Conservation (phyloP, 2,113 vertebrate genomes). For the Ramphastos sulfuratus region DNA sequence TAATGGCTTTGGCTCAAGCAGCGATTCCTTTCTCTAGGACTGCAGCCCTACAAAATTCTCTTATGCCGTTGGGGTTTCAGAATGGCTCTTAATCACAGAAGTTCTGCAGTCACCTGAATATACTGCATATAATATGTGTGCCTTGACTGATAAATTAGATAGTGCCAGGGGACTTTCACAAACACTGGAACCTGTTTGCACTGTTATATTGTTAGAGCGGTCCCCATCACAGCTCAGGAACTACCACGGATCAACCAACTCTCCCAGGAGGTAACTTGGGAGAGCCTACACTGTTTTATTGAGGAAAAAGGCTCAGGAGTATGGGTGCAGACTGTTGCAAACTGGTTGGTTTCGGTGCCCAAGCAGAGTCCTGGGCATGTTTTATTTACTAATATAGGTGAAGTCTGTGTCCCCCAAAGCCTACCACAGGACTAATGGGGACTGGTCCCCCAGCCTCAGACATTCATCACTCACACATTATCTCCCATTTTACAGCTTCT, state of each 20-base stretch:
- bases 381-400: background rate
- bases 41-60: background rate
- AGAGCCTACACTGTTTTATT: background rate
- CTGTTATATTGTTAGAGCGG: background rate
- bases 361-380: background rate
- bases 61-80: rapidly evolving
- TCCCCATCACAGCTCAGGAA: background rate
- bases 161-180: background rate
- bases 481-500: background rate
- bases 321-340: background rate
- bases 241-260: background rate
- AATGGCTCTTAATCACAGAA: background rate
- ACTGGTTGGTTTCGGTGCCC: background rate
- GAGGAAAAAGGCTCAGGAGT: background rate
- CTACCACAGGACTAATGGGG: background rate
- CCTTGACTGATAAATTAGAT: background rate
- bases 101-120: background rate
- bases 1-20: background rate
- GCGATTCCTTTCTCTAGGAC: background rate
- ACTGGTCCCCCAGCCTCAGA: background rate
- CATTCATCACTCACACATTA: rapidly evolving
- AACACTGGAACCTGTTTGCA: background rate
- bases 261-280: background rate
- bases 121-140: background rate
- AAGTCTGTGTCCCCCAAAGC: background rate